Conservation (phyloP, 2,888 invertebrate species). For the Drosophila paranaensis region DNA sequence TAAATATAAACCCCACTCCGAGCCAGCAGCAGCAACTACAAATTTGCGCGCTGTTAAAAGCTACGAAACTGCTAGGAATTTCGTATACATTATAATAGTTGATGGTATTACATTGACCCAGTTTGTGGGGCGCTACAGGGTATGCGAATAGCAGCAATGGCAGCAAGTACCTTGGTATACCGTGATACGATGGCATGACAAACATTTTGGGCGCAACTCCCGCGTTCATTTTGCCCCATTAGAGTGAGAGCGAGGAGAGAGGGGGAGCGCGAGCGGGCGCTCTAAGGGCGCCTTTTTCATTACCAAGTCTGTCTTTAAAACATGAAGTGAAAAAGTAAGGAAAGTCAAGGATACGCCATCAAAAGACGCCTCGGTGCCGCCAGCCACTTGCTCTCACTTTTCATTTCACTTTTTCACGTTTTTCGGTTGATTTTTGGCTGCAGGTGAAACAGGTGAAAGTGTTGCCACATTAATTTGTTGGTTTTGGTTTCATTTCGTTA, state of each 20-base stretch:
- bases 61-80: neutral
- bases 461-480: constrained; percentile 37
- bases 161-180: constrained; percentile 33
- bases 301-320: constrained; percentile 69
- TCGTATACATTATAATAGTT: constrained; percentile 8
- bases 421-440: constrained; percentile 12
- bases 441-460: constrained; percentile 28
- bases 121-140: constrained; percentile 24
- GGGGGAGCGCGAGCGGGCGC: constrained; percentile 8
- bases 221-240: constrained; percentile 47
- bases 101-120: constrained; percentile 2
- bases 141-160: constrained; percentile 29
- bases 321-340: constrained; percentile 65
- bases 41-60: neutral
- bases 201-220: constrained; percentile 76
- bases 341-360: constrained; percentile 76
- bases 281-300: constrained; percentile 75
- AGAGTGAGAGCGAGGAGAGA: constrained; percentile 14
- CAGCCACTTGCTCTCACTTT: constrained; percentile 69
- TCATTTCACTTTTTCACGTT: constrained; percentile 55
- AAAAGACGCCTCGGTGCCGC: constrained; percentile 64
- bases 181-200: constrained; percentile 62
- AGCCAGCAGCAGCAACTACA: neutral
- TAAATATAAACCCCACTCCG: neutral
- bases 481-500: constrained; percentile 14